Evolutionary conservation across 2,888 invertebrate species (phyloP).

Genomic region (Scaptomyza parva): DNA sequence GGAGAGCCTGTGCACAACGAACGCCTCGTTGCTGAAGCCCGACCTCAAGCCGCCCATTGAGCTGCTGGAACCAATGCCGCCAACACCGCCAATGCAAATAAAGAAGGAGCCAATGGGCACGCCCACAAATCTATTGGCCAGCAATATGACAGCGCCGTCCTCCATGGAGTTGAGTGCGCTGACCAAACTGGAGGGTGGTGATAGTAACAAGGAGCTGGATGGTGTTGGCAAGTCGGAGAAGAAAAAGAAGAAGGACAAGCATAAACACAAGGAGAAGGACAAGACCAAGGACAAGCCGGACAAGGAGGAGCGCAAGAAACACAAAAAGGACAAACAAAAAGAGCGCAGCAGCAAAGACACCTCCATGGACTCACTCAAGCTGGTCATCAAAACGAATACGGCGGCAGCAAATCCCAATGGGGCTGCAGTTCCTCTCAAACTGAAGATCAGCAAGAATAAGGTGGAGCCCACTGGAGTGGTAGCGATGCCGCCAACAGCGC

Average conservation of each 20-base stretch:
- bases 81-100: slow-evolving; percentile 28
- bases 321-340: slow-evolving; percentile 88
- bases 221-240: slow-evolving; percentile 79
- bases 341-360: slow-evolving; percentile 70
- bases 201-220: slow-evolving; percentile 55
- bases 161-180: slow-evolving; percentile 53
- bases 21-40: slow-evolving; percentile 76
- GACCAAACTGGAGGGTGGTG: slow-evolving; percentile 48
- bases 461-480: slow-evolving; percentile 85
- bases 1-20: slow-evolving; percentile 86
- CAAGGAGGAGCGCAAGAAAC: slow-evolving; percentile 89
- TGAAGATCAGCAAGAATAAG: slow-evolving; percentile 92
- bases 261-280: slow-evolving; percentile 92
- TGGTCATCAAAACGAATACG: slow-evolving; percentile 93
- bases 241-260: slow-evolving; percentile 92
- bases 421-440: slow-evolving; percentile 87
- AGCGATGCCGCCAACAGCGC: neutral
- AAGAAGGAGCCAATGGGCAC: slow-evolving; percentile 55
- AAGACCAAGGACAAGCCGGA: slow-evolving; percentile 88
- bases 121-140: slow-evolving; percentile 17
- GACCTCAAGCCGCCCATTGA: slow-evolving; percentile 82
- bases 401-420: slow-evolving; percentile 80
- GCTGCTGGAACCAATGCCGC: slow-evolving; percentile 78
- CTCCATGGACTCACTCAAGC: slow-evolving; percentile 84
- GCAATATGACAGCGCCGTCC: slow-evolving; percentile 10